phyloP scores from a whole-genome alignment of 2,888 invertebrate genomes.

The Lacanobia wlatinum region DNA sequence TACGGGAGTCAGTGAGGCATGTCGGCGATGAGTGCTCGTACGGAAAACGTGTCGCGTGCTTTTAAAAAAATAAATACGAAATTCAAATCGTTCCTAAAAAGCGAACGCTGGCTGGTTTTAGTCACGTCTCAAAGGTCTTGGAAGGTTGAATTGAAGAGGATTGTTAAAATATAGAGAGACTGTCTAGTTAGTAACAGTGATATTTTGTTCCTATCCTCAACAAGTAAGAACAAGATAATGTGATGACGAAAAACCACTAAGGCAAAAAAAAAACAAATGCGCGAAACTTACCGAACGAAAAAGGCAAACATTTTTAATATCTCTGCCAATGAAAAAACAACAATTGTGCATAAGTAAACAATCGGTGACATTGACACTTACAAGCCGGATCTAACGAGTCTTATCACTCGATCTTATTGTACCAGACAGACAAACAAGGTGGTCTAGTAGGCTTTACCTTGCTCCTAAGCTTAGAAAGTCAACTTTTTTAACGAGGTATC shows the following conservation, averaged over 20 bases:
- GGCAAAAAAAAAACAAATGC: neutral
- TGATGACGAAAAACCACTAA: neutral
- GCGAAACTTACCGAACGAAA: constrained; percentile 3
- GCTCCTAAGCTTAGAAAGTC: constrained; percentile 63
- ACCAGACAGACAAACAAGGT: constrained; percentile 47
- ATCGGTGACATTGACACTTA: constrained; percentile 83
- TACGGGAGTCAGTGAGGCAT: constrained; percentile 73
- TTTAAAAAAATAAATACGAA: constrained; percentile 34
- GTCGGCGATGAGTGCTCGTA: constrained; percentile 53
- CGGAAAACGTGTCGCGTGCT: constrained; percentile 62
- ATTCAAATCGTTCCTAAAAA: constrained; percentile 25
- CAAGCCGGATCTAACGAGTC: constrained; percentile 84
- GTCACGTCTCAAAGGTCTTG: neutral
- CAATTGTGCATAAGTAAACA: constrained; percentile 61
- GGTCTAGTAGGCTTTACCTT: constrained; percentile 61
- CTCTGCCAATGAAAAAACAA: constrained; percentile 52
- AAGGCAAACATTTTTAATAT: constrained; percentile 2
- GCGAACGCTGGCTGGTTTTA: constrained; percentile 10
- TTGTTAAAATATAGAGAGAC: neutral
- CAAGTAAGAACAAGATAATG: neutral
- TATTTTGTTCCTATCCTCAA: no score
- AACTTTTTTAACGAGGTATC: constrained; percentile 65
- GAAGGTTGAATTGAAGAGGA: neutral
- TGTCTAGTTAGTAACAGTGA: constrained; percentile 1
- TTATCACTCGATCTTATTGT: constrained; percentile 70